A percentile compares a stretch with the other conserved stretches of the same genome.
These are phyloP conservation scores for Saimiri boliviensis DNA, from an alignment of 2,113 vertebrate species.

Conservation along the genomic window DNA sequence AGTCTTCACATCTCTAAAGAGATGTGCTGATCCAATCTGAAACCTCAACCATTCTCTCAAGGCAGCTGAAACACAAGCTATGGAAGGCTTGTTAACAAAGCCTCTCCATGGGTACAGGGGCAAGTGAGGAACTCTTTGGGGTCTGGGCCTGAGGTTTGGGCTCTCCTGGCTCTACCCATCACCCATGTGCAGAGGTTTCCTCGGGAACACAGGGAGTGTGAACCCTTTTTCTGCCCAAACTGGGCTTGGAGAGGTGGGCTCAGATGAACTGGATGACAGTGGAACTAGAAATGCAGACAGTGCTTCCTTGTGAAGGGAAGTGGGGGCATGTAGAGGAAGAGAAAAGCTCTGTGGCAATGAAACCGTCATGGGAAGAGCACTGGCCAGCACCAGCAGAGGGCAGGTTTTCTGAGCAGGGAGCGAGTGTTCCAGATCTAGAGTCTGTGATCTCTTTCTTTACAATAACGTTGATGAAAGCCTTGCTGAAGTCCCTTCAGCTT, in stretches of 20 bases:
- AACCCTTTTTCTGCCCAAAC: too few relatives aligned
- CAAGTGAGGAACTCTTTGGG: background rate
- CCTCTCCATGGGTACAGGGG: background rate
- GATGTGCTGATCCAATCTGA: background rate
- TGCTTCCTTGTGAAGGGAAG: background rate
- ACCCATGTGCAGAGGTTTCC: background rate
- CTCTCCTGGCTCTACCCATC: background rate
- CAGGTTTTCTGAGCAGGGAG: too few relatives aligned
- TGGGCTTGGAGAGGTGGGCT: background rate
- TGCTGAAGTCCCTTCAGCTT: background rate
- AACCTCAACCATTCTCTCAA: background rate
- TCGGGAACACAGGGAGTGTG: background rate
- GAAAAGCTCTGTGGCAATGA: accelerated
- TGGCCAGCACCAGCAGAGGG: accelerated
- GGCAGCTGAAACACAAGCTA: background rate
- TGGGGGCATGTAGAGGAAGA: background rate
- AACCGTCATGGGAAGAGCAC: accelerated
- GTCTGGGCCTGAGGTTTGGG: too few relatives aligned
- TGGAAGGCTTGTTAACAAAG: background rate
- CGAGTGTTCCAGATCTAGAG: background rate
- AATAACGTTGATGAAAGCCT: background rate
- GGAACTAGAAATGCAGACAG: background rate
- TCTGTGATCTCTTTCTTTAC: background rate
- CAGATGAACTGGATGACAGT: background rate
- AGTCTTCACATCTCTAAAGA: background rate